Evolutionary conservation across 2,797 vertebrate genomes (phyloP), one percentile per base, ranked within the genome.

Genomic region (Tragopan temminckii): DNA sequence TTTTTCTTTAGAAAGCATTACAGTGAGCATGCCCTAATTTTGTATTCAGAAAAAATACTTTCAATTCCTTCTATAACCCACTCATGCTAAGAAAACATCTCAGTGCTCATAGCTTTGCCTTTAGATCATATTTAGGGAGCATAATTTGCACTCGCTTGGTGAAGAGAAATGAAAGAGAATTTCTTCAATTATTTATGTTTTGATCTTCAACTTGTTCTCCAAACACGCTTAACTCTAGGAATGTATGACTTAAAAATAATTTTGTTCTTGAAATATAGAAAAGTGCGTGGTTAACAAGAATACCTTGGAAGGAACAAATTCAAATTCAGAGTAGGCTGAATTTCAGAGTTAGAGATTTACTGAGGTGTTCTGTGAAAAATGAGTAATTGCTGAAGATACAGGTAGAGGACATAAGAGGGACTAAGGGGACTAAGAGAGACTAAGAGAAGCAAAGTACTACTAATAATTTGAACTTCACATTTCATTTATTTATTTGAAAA

Each of bases 231-330:
- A 69, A 45, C 20, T 8, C 15, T 52, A 64, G 70, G 31, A 89
- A 63, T 31, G 40, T 19, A 40, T 20, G 4, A 55, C 52, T 62
- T 72, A 8, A 85, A 80, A 13, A 1, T 4, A 21, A 5, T 25
- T 92, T 85, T 84, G 7, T 50, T 82, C 19, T 72, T 88, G n/a
- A 78, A 91, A 89, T 79, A 75, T 17, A 71, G 80, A 71, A 78
- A 61, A 38, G 16, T 79, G 15, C 18, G 7, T 11, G 63, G 21
- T 31, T 48, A 95, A 43, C 1, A 25, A 69, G 15, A 79, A 35
- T 20, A 45, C 21, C 61, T 76, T 27, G 16, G 38, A 83, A 63
- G 23, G 10, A 95, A 53, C 15, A 92, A 93, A 81, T 12, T 52
- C 14, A 52, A 52, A 52, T 52, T 53, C 52, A 29, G 6, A 85